Percentiles rank a stretch among this genome's conserved stretches.
Evolutionary conservation across 1,140 invertebrate species (phyloP).

Genomic region (Coenobita brevimanus): DNA sequence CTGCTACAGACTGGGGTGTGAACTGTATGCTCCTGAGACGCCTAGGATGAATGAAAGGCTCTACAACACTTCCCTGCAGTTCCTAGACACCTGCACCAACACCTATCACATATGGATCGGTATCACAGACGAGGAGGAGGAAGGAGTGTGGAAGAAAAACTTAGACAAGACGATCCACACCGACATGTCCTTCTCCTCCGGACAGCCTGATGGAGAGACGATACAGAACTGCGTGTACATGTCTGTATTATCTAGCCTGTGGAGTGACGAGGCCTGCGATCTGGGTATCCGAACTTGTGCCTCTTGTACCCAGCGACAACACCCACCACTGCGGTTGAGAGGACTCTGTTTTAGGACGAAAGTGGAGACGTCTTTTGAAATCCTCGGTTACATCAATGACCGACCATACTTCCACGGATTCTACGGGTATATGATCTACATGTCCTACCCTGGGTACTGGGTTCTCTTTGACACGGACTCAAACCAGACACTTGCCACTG

Average conservation of each 20-base stretch:
- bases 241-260: constrained; percentile 25
- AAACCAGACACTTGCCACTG: constrained; percentile 29
- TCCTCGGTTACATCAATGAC: constrained; percentile 43
- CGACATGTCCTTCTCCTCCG: constrained; percentile 10
- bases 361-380: constrained; percentile 38
- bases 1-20: constrained; percentile 40
- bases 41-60: background rate
- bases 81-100: constrained; percentile 34
- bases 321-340: constrained; percentile 34
- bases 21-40: constrained; percentile 15
- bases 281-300: constrained; percentile 17
- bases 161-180: background rate
- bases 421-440: constrained; percentile 36
- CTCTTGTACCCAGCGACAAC: background rate
- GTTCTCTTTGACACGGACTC: constrained; percentile 25
- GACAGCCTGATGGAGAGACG: constrained; percentile 29
- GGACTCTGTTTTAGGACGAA: constrained; percentile 47
- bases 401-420: constrained; percentile 57
- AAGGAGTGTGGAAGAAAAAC: constrained; percentile 27
- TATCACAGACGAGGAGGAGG: constrained; percentile 13
- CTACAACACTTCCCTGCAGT: constrained; percentile 35
- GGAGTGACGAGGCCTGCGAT: constrained; percentile 40
- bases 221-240: constrained; percentile 49
- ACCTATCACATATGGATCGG: constrained; percentile 36
- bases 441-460: constrained; percentile 15